A percentile compares a stretch with the other conserved stretches of the same genome.
Conservation (phyloP, 2,797 vertebrate species). For the Aplochiton taeniatus region DNA sequence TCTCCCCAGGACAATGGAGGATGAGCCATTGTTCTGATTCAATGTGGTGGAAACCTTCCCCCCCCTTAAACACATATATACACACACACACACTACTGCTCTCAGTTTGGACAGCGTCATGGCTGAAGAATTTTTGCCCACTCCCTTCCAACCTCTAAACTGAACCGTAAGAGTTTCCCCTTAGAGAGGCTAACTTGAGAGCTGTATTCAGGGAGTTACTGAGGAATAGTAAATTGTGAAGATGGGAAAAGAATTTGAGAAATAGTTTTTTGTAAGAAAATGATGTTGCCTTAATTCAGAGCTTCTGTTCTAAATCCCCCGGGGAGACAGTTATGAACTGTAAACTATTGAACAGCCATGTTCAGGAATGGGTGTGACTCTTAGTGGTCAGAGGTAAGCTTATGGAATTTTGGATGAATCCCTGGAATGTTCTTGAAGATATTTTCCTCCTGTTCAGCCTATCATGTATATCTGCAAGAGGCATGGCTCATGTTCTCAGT, state of each 20-base stretch:
- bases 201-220: too few species aligned
- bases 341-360: too few species aligned
- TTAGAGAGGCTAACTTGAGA: too few species aligned
- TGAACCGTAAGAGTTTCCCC: conserved; percentile 5
- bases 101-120: conserved; percentile 47
- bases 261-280: too few species aligned
- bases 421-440: conserved; percentile 4
- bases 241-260: too few species aligned
- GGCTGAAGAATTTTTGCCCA: conserved; percentile 51
- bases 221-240: too few species aligned
- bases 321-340: too few species aligned
- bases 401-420: background rate
- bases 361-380: too few species aligned
- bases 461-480: conserved; percentile 18
- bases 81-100: conserved; percentile 19
- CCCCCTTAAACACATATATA: conserved; percentile 27
- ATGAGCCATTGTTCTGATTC: conserved; percentile 55
- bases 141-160: conserved; percentile 19
- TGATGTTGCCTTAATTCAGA: too few species aligned
- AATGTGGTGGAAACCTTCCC: conserved; percentile 34
- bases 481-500: conserved; percentile 5
- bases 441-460: conserved; percentile 11
- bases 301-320: too few species aligned
- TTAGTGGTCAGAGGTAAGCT: background rate
- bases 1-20: conserved; percentile 39